Base-by-base conservation (phyloP, 2,113 vertebrate genomes). In the Arvicanthis niloticus region DNA sequence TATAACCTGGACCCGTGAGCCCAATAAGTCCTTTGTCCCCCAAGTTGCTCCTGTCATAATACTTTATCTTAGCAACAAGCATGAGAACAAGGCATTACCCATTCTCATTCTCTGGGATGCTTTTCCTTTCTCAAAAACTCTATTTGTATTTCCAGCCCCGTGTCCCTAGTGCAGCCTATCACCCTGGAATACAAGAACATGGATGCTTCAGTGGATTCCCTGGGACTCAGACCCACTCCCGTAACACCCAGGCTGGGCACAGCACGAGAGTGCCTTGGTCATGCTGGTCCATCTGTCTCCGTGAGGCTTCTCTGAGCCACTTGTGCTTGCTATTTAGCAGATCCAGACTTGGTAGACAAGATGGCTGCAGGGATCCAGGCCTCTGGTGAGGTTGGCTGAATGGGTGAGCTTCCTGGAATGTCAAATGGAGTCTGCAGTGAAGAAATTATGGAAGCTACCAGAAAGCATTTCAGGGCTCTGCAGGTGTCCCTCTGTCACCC, bases 201-300 rank as follows among this genome's bases (percentile, higher is more conserved):
- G 40, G 42, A 22, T 45, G 29, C 17, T 65, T 86, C 16, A 5
- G 29, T 34, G 29, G 42, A 21, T 62, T 6, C 29, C 17, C 62
- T 34, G 62, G 42, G 40, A 65, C 42, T 67, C 62, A 67, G 29
- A 48, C 5, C 9, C 60, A 37, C 29, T 34, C 42, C 82, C 29
- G 5, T 19, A 85, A 42, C 40, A 65, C 60, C 60, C 4, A 26
- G 21, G 40, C 15, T 48, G 45, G 58, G 42, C 22, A 34, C 53
- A 34, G 70, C 4, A 45, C 0, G 0, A 42, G 7, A 3, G 48
- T 2, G 2, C 3, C 6, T 19, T 42, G 37, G 51, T 9, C 78
- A 48, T 13, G 34, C 26, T 70, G 56, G 58, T 82, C 68, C 40
- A 31, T 22, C 42, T 15, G 12, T 87, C 17, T 42, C 62, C 68